Evolutionary conservation across 1,140 invertebrate genomes (phyloP), one percentile per base, ranked within the genome.

Genomic region (Diabrotica virgifera): DNA sequence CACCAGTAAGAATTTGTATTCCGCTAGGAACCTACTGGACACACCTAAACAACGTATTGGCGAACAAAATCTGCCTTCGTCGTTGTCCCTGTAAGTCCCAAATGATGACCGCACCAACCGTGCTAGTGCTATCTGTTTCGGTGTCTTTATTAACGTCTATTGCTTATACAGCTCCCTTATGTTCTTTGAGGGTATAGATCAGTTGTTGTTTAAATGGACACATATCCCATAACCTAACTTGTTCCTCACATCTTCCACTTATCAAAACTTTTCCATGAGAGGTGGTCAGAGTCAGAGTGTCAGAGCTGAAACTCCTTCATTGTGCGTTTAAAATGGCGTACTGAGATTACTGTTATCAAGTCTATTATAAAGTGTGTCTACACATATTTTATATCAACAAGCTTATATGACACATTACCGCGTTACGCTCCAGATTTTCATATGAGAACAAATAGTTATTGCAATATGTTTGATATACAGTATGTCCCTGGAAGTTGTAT

Each of bases 41-140:
- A 60, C 88, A 86, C 83, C 91, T 90, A 78, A 95, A 96, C 75
- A 96, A 83, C 0, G 94, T 96, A 77, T 94, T 95, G 6, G 90
- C 88, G 73, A 94, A 92, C 14, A 97, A 81, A 59, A 95, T 89
- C 75, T 93, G 89, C 11, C 89, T 89, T 12, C 93, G 84, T 0
- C 82, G 84, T 71, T 75, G 65, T 76, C 80, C 89, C 85, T 83
- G 80, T 5, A 95, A 82, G 74, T 95, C 89, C 95, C 94, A 97
- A 64, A 97, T 89, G 63, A 97, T 93, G 71, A 92, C 94, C 6
- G 92, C 92, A 13, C 95, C 94, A 81, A 97, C 95, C 0, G 87
- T 89, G 55, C 91, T 91, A 0, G 94, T 90, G 71, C 92, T 94
- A 0, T 94, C 89, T 2, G 93, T 90, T 77, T 93, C 89, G 1